Conservation (phyloP, 2,888 invertebrate species). For the Diarsia brunnea region DNA sequence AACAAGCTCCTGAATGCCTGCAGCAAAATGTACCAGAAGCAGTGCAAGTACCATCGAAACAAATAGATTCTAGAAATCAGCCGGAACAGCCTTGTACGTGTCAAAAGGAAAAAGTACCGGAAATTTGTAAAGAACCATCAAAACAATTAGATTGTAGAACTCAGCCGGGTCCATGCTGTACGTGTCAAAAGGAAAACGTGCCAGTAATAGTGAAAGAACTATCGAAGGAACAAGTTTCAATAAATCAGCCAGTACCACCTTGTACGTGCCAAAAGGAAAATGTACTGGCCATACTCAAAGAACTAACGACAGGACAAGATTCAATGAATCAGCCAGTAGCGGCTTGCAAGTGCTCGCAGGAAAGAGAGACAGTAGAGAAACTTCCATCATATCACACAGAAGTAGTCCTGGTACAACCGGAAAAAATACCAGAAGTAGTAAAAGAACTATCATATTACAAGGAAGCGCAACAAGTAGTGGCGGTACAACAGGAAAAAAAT, state of each 20-base stretch:
- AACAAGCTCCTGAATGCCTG: background rate
- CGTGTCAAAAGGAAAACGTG: background rate
- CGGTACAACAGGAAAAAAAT: background rate
- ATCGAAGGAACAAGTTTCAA: background rate
- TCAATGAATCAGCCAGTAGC: background rate
- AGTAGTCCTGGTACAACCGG: background rate
- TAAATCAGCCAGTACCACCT: background rate
- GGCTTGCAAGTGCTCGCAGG: conserved; percentile 4
- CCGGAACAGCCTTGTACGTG: background rate
- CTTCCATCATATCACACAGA: background rate
- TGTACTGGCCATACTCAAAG: background rate
- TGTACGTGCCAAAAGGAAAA: background rate
- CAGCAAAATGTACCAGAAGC: background rate
- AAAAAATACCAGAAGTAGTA: background rate
- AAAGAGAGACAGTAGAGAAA: background rate
- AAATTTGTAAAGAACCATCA: background rate
- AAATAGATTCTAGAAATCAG: background rate
- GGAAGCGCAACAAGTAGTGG: background rate
- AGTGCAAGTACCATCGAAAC: background rate
- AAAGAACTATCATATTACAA: background rate
- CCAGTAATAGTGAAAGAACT: background rate
- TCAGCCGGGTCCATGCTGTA: background rate
- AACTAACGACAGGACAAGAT: background rate
- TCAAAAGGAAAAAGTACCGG: background rate
- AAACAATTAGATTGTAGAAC: background rate